Evolutionary conservation across 2,113 vertebrate genomes (phyloP), one percentile per base, ranked within the genome.

Genomic region (Poeciliopsis retropinna): DNA sequence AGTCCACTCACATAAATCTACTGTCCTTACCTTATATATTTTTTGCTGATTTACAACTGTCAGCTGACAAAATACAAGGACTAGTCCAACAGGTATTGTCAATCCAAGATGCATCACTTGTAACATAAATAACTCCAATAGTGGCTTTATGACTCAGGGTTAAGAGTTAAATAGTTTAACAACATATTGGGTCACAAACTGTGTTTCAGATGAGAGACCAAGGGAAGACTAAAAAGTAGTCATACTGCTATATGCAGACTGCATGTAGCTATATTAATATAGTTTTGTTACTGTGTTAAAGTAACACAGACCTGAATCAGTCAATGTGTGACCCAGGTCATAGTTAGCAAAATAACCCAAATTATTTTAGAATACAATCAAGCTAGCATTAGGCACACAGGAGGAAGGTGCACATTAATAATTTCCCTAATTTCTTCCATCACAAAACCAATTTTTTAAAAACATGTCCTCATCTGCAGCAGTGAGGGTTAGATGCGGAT

Each of bases 11-110:
- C 1, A 3, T 5, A n/a, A 25, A 6, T 57, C 22, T 25, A n/a
- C 51, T n/a, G 51, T 57, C 22, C 6, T 57, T 57, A 25, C 15
- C 15, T 6, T 25, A 22, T 8, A 22, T 22, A 22, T 12, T 51
- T 63, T 4, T 14, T 60, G 57, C 14, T 25, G 13, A 51, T 31
- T 63, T 32, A 19, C 15, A 28, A 7, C 51, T 63, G 47, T n/a
- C 25, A 47, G 5, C 13, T 1, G 60, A 8, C 5, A 19, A 60
- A 41, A 64, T 31, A 32, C 9, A 37, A 37, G 10, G 90, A 89
- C 85, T 65, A 69, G 80, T 62, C 54, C 0, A 65, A 84, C 84
- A 57, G 61, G 76, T 72, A 80, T 25, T 8, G 51, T 15, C 2
- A 34, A 64, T 17, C 9, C 9, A 47, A n/a, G 11, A 60, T 3